Base-by-base conservation (phyloP, 2,888 invertebrate species). In the Resseliella maxima region DNA sequence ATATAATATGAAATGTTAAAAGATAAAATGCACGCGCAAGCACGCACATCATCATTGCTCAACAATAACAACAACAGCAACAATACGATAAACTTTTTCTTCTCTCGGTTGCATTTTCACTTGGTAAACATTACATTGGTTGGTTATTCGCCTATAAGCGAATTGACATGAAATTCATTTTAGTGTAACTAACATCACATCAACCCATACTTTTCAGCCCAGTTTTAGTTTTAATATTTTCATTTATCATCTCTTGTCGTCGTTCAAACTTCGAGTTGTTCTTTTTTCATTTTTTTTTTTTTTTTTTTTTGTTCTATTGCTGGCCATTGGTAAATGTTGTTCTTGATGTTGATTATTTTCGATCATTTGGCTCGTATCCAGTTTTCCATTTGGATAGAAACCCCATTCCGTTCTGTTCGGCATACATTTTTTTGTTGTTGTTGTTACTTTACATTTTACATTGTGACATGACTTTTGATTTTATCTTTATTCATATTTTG, bases 1-100 rank as follows among this genome's bases (percentile, higher is more conserved):
- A 59, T 24, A 59, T 24, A n/a, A 59, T 59, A 8, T 50, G 46
- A 59, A 59, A 59, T 6, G 24, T 12, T 12, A 59, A 59, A 59
- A n/a, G 59, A 59, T 24, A 24, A 59, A 59, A 59, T 59, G 59
- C 59, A 59, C 59, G 59, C 59, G 59, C 59, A 59, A 59, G 59
- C 59, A 59, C 59, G 59, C 59, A 59, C 59, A 59, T 18, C 59
- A 59, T n/a, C 59, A 59, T 24, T 59, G 59, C 5, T 24, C 59
- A 10, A 50, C 46, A 8, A 50, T 12, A n/a, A n/a, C n/a, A n/a
- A n/a, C n/a, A n/a, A n/a, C n/a, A n/a, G n/a, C n/a, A n/a, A 50
- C 50, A 59, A 59, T 24, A 24, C 59, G 59, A 59, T 59, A 24
- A n/a, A 59, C 46, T 50, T 18, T 50, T 50, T 59, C 59, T n/a